Conservation (phyloP, 2,113 vertebrate genomes). For the Hemicordylus capensis region DNA sequence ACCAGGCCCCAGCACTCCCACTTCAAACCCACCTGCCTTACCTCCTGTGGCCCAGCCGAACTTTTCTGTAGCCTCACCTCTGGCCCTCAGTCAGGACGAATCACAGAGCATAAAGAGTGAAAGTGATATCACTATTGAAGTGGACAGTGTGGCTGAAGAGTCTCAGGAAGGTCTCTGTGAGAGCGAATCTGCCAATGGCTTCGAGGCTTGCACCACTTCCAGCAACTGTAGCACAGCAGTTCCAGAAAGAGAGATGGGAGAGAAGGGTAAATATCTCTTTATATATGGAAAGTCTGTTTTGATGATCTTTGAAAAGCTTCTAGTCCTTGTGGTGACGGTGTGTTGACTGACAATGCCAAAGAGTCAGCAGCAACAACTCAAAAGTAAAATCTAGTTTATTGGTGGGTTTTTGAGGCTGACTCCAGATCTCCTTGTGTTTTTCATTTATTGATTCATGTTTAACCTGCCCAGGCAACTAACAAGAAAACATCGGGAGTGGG, state of each 20-base stretch:
- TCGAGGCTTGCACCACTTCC: slow-evolving; percentile 81
- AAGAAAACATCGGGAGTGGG: background rate
- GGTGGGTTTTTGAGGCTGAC: background rate
- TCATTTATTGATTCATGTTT: background rate
- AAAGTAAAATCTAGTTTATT: background rate
- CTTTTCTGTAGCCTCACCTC: slow-evolving; percentile 73
- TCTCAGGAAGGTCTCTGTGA: slow-evolving; percentile 85
- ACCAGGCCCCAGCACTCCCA: slow-evolving; percentile 56
- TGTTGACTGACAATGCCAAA: background rate
- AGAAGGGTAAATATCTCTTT: slow-evolving; percentile 78
- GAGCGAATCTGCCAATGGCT: slow-evolving; percentile 83
- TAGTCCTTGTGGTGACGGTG: background rate
- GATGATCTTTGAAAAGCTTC: background rate
- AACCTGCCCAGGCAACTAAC: background rate
- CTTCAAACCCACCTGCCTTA: slow-evolving; percentile 59
- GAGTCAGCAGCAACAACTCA: too few relatives aligned
- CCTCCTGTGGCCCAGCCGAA: slow-evolving; percentile 59
- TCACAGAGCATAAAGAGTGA: slow-evolving; percentile 80
- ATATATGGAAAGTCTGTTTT: too few relatives aligned
- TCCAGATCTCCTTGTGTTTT: background rate
- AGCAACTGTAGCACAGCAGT: slow-evolving; percentile 78
- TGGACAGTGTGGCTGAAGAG: slow-evolving; percentile 84
- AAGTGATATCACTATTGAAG: slow-evolving; percentile 85
- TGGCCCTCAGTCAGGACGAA: slow-evolving; percentile 81
- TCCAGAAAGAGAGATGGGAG: slow-evolving; percentile 84